Evolutionary conservation across 2,797 vertebrate species (phyloP).

Genomic region (Melanotaenia boesemani): DNA sequence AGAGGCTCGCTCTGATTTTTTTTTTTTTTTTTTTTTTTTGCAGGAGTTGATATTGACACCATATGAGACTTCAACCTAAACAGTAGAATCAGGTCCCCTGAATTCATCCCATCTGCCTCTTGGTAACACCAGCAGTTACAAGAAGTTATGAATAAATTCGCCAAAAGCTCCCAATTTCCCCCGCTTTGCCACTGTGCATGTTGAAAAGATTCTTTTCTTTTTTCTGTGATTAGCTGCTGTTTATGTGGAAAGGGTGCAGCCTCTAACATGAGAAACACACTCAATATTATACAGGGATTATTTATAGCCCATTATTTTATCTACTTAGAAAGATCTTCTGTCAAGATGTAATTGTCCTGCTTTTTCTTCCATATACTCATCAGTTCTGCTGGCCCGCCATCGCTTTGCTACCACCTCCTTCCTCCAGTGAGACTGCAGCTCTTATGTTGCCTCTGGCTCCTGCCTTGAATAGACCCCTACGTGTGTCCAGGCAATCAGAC

Average conservation of each 20-base stretch:
- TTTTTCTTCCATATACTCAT: slow-evolving; percentile 42
- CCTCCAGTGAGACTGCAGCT: slow-evolving; percentile 27
- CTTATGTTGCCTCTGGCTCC: slow-evolving; percentile 47
- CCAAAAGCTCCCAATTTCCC: slow-evolving; percentile 67
- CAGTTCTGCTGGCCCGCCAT: slow-evolving; percentile 20
- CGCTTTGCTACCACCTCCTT: slow-evolving; percentile 26
- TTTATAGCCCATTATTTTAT: slow-evolving; percentile 15
- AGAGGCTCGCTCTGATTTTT: slow-evolving; percentile 12
- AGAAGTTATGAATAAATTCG: slow-evolving; percentile 53
- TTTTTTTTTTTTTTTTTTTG: not conserved
- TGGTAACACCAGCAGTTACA: slow-evolving; percentile 35
- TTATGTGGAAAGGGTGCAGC: slow-evolving; percentile 35
- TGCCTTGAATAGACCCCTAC: slow-evolving; percentile 45
- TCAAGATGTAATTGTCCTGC: slow-evolving; percentile 23
- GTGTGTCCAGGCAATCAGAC: slow-evolving; percentile 61
- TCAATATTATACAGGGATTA: slow-evolving; percentile 22
- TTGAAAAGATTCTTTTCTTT: slow-evolving; percentile 29
- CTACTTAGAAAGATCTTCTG: slow-evolving; percentile 25
- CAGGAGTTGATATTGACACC: slow-evolving; percentile 45
- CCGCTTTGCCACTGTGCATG: slow-evolving; percentile 33
- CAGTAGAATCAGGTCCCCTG: slow-evolving; percentile 29
- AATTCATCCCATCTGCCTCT: slow-evolving; percentile 27
- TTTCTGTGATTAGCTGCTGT: slow-evolving; percentile 47
- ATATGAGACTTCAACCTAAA: slow-evolving; percentile 54
- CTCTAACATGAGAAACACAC: slow-evolving; percentile 18